These are phyloP conservation scores for Dicranocentrus wangi DNA, from an alignment of 2,888 invertebrate species.

Conservation along the genomic window DNA sequence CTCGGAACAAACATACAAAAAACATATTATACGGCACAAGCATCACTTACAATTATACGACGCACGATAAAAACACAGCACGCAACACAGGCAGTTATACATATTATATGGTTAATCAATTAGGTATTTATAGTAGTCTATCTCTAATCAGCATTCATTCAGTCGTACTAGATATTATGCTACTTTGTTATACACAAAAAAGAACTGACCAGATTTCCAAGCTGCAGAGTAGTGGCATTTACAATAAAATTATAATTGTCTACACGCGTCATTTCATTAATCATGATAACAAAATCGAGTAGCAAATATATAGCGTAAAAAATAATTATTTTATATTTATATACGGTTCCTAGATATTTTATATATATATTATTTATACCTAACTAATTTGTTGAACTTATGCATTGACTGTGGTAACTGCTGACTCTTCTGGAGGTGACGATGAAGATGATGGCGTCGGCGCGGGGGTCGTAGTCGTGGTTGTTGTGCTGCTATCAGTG, in stretches of 20 bases:
- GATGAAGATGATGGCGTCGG: constrained; percentile 19
- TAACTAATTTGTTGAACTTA: constrained; percentile 15
- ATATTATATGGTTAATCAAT: no score
- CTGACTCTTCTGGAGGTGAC: constrained; percentile 11
- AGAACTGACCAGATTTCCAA: constrained; percentile 60
- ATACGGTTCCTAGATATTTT: no score
- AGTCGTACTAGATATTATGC: background rate
- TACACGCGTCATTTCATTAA: constrained; percentile 8
- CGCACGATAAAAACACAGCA: no score
- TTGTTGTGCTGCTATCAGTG: background rate
- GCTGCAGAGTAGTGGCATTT: constrained; percentile 25
- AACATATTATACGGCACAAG: no score
- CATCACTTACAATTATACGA: no score
- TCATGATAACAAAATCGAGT: background rate
- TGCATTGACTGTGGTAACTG: constrained; percentile 36
- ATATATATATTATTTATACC: constrained; percentile 5
- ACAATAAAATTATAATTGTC: no score
- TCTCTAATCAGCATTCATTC: background rate
- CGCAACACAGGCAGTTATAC: no score
- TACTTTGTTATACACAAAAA: background rate
- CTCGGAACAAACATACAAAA: no score
- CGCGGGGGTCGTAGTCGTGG: constrained; percentile 17
- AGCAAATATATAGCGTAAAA: background rate
- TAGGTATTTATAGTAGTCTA: background rate
- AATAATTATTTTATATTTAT: constrained; percentile 1